Base-by-base conservation (phyloP, 2,888 invertebrate species). In the Nesidiocoris tenuis region DNA sequence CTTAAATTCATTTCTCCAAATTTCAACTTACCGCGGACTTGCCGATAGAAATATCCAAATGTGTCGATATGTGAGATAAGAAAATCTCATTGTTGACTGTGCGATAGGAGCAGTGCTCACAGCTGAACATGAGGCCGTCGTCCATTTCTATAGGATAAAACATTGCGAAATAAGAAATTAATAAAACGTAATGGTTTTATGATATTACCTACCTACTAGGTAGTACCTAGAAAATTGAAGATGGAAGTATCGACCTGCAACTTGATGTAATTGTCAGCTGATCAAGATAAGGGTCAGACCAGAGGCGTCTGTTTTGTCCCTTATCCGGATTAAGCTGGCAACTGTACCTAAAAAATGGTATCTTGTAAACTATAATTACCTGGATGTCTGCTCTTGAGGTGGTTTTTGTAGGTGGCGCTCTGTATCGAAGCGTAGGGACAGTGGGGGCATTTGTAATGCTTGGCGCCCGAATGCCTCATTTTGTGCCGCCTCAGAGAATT, bases 351-450 rank as follows among this genome's bases (percentile, higher is more conserved):
- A n/a, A n/a, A n/a, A n/a, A n/a, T n/a, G n/a, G n/a, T n/a, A n/a
- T n/a, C n/a, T n/a, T n/a, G 5, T 7, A 39, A 39, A 39, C 39
- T 3, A 64, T 9, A 12, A 55, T 77, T 79, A 82, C 83, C 89
- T 0, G 93, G 92, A 83, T 95, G 95, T 82, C 91, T 91, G 72
- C 89, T 90, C 80, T 90, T 88, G 82, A 94, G 86, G 82, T 95
- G 94, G 19, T 88, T 86, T 83, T 93, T 90, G 83, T 91, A 92
- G 0, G 90, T 88, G 3, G 90, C 90, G 74, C 93, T 91, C 83
- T 93, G 92, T 79, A 95, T 94, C 80, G 91, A 90, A 12, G 89
- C 89, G 83, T 93, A 94, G 0, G 90, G 86, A 81, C 95, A 95
- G 82, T 90, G 88, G 63, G 89, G 89, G 82, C 95, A 95, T 80